Conservation (phyloP, 2,797 vertebrate species). For the Vireo griseus region DNA sequence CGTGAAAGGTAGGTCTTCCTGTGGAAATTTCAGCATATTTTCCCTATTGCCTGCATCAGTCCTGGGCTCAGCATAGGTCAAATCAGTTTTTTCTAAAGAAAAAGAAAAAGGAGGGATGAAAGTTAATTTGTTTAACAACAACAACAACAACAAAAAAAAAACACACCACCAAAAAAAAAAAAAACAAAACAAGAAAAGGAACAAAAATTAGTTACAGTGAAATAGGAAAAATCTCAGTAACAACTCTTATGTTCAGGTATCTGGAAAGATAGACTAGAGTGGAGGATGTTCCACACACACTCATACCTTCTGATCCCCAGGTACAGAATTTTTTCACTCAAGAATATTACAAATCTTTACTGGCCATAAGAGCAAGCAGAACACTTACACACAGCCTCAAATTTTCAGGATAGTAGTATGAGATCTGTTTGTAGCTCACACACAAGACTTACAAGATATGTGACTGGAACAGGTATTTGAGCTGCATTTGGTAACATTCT, state of each 20-base stretch:
- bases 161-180: not conserved
- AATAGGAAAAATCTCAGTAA: not conserved
- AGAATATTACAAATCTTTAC: not conserved
- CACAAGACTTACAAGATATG: not conserved
- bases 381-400: not conserved
- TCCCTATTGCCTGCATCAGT: slow-evolving; percentile 18
- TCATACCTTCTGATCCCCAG: not conserved
- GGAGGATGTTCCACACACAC: not conserved
- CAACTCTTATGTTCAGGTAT: not conserved
- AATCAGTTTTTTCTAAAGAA: slow-evolving; percentile 32
- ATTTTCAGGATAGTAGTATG: not conserved
- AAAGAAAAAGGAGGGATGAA: not conserved
- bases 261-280: not conserved
- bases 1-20: slow-evolving; percentile 35
- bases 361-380: not conserved
- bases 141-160: too few species aligned
- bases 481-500: not conserved
- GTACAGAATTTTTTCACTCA: not conserved
- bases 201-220: not conserved
- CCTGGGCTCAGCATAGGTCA: not conserved
- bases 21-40: slow-evolving; percentile 19
- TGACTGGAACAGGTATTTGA: not conserved
- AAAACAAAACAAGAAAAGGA: not conserved
- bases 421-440: not conserved
- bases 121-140: too few species aligned